phyloP scores from a whole-genome alignment of 2,888 invertebrate species.

The Xestia rhomboidea region DNA sequence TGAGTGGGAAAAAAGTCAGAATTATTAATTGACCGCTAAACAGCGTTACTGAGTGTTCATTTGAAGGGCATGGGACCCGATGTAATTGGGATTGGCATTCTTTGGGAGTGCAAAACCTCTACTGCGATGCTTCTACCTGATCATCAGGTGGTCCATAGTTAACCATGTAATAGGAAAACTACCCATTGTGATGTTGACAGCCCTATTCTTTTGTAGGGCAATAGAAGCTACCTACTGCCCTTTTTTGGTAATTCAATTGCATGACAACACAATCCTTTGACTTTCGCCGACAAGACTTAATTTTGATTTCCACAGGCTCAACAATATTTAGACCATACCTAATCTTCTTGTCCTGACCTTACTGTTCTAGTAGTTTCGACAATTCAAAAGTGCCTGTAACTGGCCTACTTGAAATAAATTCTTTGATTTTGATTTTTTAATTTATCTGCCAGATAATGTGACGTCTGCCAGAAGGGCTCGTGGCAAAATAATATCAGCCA shows the following conservation, averaged over 20 bases:
- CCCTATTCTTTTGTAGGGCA: conserved; percentile 58
- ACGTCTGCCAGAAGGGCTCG: too few species aligned
- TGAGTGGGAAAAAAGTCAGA: neutral
- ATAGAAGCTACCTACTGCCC: conserved; percentile 49
- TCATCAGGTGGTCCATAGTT: neutral
- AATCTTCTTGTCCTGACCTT: too few species aligned
- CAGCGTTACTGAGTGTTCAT: neutral
- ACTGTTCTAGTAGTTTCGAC: too few species aligned
- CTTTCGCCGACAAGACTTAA: conserved; percentile 61
- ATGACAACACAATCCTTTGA: conserved; percentile 75
- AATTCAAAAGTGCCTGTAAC: too few species aligned
- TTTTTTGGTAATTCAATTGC: conserved; percentile 75
- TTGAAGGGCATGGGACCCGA: neutral
- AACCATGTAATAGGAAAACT: neutral
- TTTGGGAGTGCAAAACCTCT: neutral
- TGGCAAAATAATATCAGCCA: too few species aligned
- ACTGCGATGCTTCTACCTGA: neutral
- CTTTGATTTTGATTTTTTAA: too few species aligned
- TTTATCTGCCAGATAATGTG: too few species aligned
- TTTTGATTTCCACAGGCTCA: conserved; percentile 20
- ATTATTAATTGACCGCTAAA: neutral
- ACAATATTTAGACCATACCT: conserved; percentile 27
- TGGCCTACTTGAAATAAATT: too few species aligned
- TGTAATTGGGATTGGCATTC: neutral
- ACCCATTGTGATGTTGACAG: conserved; percentile 34